These are phyloP conservation scores for Aproaerema taeniolella DNA, from an alignment of 2,888 invertebrate genomes.

Conservation along the genomic window DNA sequence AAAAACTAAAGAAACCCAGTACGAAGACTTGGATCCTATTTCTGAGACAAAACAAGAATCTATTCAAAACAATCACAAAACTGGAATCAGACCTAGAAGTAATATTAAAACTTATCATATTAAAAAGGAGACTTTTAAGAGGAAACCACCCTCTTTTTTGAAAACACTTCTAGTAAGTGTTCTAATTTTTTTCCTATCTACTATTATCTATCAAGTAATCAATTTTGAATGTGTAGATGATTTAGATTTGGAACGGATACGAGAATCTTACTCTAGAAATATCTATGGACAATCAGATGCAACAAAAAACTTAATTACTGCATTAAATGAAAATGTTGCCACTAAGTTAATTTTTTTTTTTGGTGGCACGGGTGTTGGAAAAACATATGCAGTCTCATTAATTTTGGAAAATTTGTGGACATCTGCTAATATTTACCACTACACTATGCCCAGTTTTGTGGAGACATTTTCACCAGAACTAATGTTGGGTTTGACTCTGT, in stretches of 20 bases:
- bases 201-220: constrained; percentile 31
- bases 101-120: constrained; percentile 39
- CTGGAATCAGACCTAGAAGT: constrained; percentile 8
- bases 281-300: constrained; percentile 55
- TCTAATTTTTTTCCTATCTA: constrained; percentile 30
- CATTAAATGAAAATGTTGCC: constrained; percentile 32
- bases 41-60: no score
- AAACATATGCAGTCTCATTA: constrained; percentile 52
- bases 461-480: constrained; percentile 45
- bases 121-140: constrained; percentile 25
- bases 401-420: constrained; percentile 41
- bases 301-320: constrained; percentile 34
- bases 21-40: not conserved
- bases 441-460: constrained; percentile 55
- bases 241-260: constrained; percentile 32
- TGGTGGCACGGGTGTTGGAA: constrained; percentile 69
- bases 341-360: constrained; percentile 53
- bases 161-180: constrained; percentile 24
- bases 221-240: constrained; percentile 43
- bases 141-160: constrained; percentile 13
- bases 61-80: no score
- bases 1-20: no score
- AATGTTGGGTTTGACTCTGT: constrained; percentile 51
- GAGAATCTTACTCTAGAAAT: constrained; percentile 31
- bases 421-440: constrained; percentile 59